Percentiles rank a stretch among this genome's conserved stretches.
These are phyloP conservation scores for Panulirus ornatus DNA, from an alignment of 1,140 invertebrate species.

Conservation along the genomic window DNA sequence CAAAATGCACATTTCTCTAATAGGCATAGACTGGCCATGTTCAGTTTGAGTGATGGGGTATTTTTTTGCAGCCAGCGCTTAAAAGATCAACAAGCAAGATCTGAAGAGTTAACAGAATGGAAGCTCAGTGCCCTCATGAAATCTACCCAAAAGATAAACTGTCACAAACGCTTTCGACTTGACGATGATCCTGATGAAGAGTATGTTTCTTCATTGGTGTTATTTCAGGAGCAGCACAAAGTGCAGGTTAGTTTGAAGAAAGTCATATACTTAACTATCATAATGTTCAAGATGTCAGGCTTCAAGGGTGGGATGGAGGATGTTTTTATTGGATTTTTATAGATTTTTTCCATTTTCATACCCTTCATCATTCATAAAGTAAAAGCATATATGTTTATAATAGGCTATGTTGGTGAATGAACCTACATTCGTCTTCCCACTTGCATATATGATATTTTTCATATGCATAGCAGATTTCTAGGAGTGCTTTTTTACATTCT, in stretches of 20 bases:
- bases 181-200: conserved; percentile 63
- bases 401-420: neutral
- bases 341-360: neutral
- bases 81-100: conserved; percentile 52
- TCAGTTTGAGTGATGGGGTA: too few relatives aligned
- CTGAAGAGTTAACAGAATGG: conserved; percentile 62
- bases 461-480: too few relatives aligned
- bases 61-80: conserved; percentile 56
- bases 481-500: too few relatives aligned
- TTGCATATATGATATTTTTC: too few relatives aligned
- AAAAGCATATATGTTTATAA: neutral
- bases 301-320: too few relatives aligned
- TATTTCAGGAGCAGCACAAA: conserved; percentile 42
- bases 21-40: too few relatives aligned
- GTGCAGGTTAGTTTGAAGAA: conserved; percentile 23
- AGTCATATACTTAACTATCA: too few relatives aligned
- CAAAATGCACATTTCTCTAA: too few relatives aligned
- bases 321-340: neutral
- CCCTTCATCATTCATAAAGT: neutral
- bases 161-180: conserved; percentile 42
- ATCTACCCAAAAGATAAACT: conserved; percentile 48
- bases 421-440: too few relatives aligned
- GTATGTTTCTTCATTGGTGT: conserved; percentile 41
- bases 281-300: too few relatives aligned
- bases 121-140: conserved; percentile 44